Percentiles rank a stretch among this genome's conserved stretches.
Evolutionary conservation across 2,113 vertebrate species (phyloP).

Genomic region (Epinephelus fuscoguttatus): DNA sequence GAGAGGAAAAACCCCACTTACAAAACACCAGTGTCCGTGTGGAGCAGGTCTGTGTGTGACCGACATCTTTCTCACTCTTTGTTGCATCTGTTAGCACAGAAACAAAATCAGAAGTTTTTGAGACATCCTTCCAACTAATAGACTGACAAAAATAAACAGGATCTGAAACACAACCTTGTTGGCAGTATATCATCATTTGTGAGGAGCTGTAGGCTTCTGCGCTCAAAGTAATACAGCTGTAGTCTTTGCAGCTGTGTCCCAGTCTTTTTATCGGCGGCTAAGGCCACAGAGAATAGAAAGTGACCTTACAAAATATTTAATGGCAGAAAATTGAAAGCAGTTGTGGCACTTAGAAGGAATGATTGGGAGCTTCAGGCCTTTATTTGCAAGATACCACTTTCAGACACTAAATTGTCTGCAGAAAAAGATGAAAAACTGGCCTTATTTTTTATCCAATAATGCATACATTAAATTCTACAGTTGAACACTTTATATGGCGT

Average conservation of each 20-base stretch:
- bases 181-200: background rate
- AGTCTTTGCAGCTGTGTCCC: constrained; percentile 21
- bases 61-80: background rate
- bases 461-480: background rate
- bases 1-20: too few species aligned
- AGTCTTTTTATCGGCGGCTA: constrained; percentile 1
- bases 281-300: constrained; percentile 24
- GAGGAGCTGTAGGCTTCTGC: background rate
- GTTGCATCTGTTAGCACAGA: background rate
- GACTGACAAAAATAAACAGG: background rate
- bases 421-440: background rate
- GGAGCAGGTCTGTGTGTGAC: too few species aligned
- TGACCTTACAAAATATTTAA: constrained; percentile 15
- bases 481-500: background rate
- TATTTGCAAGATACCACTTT: constrained; percentile 14
- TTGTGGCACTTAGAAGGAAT: constrained; percentile 10
- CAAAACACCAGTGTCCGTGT: too few species aligned
- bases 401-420: background rate
- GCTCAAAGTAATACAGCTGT: constrained; percentile 6
- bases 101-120: background rate
- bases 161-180: background rate
- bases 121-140: background rate
- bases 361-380: background rate
- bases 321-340: constrained; percentile 38
- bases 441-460: background rate